Percentiles rank a stretch among this genome's conserved stretches.
phyloP scores from a whole-genome alignment of 2,113 vertebrate genomes.

The Paramisgurnus dabryanus region DNA sequence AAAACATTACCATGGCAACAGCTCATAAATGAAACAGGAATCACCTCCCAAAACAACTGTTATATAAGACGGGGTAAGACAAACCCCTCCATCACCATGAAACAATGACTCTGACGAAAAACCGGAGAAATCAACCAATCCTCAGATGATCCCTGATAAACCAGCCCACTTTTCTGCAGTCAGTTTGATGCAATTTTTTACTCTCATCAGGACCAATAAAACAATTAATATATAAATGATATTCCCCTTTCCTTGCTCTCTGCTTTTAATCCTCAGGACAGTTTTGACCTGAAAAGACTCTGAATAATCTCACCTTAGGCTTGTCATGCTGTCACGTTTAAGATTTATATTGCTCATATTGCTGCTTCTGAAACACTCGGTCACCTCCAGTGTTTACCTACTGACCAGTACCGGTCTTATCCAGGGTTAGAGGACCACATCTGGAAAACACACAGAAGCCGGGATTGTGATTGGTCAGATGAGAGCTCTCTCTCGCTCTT shows the following conservation, averaged over 20 bases:
- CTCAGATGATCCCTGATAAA: not conserved
- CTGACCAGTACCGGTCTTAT: not conserved
- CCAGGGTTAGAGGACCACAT: not conserved
- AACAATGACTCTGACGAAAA: not conserved
- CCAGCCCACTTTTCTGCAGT: not conserved
- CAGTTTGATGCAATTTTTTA: not conserved
- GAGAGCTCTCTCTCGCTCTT: conserved; percentile 37
- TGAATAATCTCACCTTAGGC: not conserved
- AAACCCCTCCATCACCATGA: conserved; percentile 1
- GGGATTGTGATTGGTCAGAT: not conserved
- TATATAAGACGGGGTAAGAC: conserved; percentile 18
- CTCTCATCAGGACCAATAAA: conserved; percentile 14
- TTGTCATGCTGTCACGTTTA: not conserved
- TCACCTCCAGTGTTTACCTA: conserved; percentile 7
- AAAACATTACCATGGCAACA: conserved; percentile 57
- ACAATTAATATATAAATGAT: not conserved
- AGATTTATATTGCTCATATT: not conserved
- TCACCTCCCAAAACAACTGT: no score
- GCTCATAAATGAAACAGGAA: conserved; percentile 49
- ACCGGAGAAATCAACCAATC: not conserved
- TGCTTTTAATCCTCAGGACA: conserved; percentile 14
- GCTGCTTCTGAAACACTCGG: conserved; percentile 5
- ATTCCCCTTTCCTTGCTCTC: not conserved
- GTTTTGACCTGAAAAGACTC: conserved; percentile 14
- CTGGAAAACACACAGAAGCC: not conserved